Conservation (phyloP, 2,888 invertebrate genomes). For the Abscondita cerata region DNA sequence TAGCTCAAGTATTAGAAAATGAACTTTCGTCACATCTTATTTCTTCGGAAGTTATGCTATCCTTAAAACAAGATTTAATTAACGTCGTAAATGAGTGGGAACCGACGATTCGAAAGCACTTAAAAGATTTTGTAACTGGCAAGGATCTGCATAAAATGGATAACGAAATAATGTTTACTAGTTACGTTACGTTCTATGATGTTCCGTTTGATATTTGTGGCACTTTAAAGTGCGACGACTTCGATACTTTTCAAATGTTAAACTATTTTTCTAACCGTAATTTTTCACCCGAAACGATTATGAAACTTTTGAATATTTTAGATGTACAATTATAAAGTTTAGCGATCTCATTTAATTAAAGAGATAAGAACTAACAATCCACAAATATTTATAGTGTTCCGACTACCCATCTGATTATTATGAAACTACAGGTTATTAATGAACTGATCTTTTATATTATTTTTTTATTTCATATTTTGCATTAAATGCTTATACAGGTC, state of each 20-base stretch:
- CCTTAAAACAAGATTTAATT: slow-evolving; percentile 66
- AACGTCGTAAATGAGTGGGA: slow-evolving; percentile 66
- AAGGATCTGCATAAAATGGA: slow-evolving; percentile 52
- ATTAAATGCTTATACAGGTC: too few species aligned
- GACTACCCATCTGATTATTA: too few species aligned
- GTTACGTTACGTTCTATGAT: slow-evolving; percentile 67
- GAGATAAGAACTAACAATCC: too few species aligned
- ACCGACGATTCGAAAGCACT: slow-evolving; percentile 55
- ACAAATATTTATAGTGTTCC: too few species aligned
- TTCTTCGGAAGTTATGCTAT: slow-evolving; percentile 66
- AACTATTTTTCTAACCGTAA: not conserved
- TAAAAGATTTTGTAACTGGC: slow-evolving; percentile 63
- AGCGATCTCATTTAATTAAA: too few species aligned
- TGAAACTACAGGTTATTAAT: too few species aligned
- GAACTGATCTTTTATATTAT: too few species aligned
- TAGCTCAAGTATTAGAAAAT: slow-evolving; percentile 61
- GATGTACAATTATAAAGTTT: too few species aligned
- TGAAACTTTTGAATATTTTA: not conserved
- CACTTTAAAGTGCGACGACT: slow-evolving; percentile 34
- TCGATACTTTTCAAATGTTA: not conserved
- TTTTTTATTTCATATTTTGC: too few species aligned
- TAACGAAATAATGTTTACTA: slow-evolving; percentile 59
- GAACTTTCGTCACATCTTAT: slow-evolving; percentile 61
- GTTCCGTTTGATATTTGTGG: slow-evolving; percentile 57
- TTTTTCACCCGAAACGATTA: not conserved